Percentiles rank a stretch among this genome's conserved stretches.
Evolutionary conservation across 1,140 invertebrate species (phyloP).

Genomic region (Mylabris phalerata): DNA sequence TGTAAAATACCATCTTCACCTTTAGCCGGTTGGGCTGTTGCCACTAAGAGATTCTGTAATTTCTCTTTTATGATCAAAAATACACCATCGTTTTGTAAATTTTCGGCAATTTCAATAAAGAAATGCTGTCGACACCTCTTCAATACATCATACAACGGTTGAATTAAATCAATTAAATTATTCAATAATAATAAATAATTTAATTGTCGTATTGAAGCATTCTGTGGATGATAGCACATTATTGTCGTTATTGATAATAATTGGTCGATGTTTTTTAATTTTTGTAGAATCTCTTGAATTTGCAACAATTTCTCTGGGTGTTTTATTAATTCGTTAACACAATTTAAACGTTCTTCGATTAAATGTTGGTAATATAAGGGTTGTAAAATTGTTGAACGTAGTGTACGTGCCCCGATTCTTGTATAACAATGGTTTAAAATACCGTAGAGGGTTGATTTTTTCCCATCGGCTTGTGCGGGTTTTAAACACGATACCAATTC

Average conservation of each 20-base stretch:
- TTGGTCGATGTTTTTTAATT: slow-evolving; percentile 44
- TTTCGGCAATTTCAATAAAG: slow-evolving; percentile 40
- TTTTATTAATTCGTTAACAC: slow-evolving; percentile 66
- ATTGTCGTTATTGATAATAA: slow-evolving; percentile 48
- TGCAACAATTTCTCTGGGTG: slow-evolving; percentile 53
- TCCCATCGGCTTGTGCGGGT: slow-evolving; percentile 39
- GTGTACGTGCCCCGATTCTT: slow-evolving; percentile 61
- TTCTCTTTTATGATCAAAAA: slow-evolving; percentile 32
- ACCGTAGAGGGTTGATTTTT: slow-evolving; percentile 58
- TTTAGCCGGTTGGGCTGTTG: slow-evolving; percentile 57
- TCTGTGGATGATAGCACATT: slow-evolving; percentile 50
- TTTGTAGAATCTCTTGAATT: slow-evolving; percentile 29
- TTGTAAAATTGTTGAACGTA: slow-evolving; percentile 78
- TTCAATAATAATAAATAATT: slow-evolving; percentile 76
- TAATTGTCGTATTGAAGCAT: slow-evolving; percentile 64
- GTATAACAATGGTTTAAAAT: slow-evolving; percentile 76
- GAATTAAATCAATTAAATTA: slow-evolving; percentile 64
- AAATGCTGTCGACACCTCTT: slow-evolving; percentile 50
- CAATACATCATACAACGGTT: slow-evolving; percentile 57
- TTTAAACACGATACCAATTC: slow-evolving; percentile 60
- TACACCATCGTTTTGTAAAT: slow-evolving; percentile 25
- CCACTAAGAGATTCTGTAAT: slow-evolving; percentile 61
- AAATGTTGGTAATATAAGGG: slow-evolving; percentile 59
- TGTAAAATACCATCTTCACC: slow-evolving; percentile 67
- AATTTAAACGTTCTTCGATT: slow-evolving; percentile 62